These are phyloP conservation scores for Fragariocoptes setiger DNA, from an alignment of 1,140 invertebrate species.

Conservation along the genomic window DNA sequence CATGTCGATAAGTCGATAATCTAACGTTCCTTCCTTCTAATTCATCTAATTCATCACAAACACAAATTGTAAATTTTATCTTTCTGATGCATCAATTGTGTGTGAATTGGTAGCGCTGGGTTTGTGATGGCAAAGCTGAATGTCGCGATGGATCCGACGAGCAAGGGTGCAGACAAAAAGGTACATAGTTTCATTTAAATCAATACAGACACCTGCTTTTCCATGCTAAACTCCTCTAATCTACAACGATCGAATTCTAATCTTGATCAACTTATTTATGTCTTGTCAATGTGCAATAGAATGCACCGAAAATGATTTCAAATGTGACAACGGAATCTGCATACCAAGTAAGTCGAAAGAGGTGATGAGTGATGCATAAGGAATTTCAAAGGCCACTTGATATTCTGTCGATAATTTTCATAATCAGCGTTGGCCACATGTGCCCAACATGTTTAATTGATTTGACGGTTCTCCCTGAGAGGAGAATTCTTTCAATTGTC, in stretches of 20 bases:
- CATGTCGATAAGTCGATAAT: too few species aligned
- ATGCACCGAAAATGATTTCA: constrained; percentile 27
- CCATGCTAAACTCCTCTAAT: neutral
- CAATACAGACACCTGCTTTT: neutral
- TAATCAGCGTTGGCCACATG: too few species aligned
- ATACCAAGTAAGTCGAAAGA: too few species aligned
- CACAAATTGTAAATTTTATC: too few species aligned
- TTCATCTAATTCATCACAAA: too few species aligned
- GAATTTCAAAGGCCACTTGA: too few species aligned
- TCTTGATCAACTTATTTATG: neutral
- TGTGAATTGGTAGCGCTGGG: constrained; percentile 5
- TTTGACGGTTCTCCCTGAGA: too few species aligned
- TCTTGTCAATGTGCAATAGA: constrained; percentile 2
- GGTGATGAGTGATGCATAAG: too few species aligned
- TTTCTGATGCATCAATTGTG: constrained; percentile 2
- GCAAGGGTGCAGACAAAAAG: constrained; percentile 8
- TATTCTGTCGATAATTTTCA: too few species aligned
- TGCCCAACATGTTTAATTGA: too few species aligned
- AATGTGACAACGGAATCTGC: constrained; percentile 34
- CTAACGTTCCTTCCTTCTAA: too few species aligned
- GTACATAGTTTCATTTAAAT: neutral
- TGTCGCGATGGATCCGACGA: constrained; percentile 11
- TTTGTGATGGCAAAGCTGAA: constrained; percentile 12
- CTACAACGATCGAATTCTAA: neutral
- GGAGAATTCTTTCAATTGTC: too few species aligned